Base-by-base conservation (phyloP, 2,888 invertebrate species). In the Mesorhabditis sp. region DNA sequence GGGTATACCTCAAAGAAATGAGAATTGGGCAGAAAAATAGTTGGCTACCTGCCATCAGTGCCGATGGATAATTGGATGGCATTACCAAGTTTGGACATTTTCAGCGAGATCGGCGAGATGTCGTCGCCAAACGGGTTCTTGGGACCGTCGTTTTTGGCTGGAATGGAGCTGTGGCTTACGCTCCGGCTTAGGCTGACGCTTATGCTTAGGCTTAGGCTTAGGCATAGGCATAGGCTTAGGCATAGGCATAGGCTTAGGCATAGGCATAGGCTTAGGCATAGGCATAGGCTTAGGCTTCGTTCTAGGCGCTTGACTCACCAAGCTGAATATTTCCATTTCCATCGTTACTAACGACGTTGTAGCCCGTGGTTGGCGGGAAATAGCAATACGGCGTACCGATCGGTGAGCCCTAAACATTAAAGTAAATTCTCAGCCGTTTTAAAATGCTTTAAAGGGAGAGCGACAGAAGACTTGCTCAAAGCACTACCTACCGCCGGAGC, bases 111-210 rank as follows among this genome's bases (percentile, higher is more conserved):
- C 7, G 73, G 73, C 13, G 73, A 73, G 58, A 73, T 73, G 66
- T 75, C 72, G 45, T 63, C 65, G 6, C 78, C 80, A 64, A 71
- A 80, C 4, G 80, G 80, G 68, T 77, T 78, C 62, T 58, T 65
- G 6, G 67, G 50, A 4, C 66, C 66, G 6, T 28, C 41, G 1
- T 67, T 13, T 45, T 45, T 66, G 45, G 10, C 45, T 66, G 45
- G 45, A n/a, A 41, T 13, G 4, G 45, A 3, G n/a, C 3, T 4
- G 4, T n/a, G 13, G 10, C 45, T 15, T 67, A 70, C 67, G 63
- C 28, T 28, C 2, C 28, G 28, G 28, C 28, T 28, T 28, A 28
- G 28, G 28, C 28, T 28, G 28, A 28, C 28, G 28, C 28, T 28
- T 28, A 28, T 28, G 28, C 28, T 28, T 28, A 28, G 28, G 28